Conservation (phyloP, 1,140 invertebrate species). For the Heliconius himera region DNA sequence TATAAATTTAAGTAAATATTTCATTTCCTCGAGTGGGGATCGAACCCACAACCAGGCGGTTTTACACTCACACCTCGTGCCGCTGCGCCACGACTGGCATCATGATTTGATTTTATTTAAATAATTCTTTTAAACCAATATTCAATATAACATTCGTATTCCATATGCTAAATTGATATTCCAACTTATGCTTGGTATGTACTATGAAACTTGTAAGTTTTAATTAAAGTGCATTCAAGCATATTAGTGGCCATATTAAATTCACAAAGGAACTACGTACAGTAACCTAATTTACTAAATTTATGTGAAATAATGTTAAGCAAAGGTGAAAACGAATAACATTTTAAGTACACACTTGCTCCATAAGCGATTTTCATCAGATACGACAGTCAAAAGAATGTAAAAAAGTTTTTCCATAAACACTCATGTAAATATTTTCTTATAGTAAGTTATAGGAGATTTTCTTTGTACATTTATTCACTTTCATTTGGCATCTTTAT, state of each 20-base stretch:
- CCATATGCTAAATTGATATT: not conserved
- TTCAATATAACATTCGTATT: not conserved
- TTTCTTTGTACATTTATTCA: not conserved
- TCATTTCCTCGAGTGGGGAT: too few relatives aligned
- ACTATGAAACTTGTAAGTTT: not conserved
- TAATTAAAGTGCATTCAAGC: conserved; percentile 8
- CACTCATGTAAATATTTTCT: not conserved
- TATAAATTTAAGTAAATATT: too few relatives aligned
- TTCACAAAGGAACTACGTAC: not conserved
- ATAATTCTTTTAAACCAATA: too few relatives aligned
- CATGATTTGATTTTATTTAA: too few relatives aligned
- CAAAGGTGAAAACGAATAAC: not conserved
- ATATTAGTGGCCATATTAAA: conserved; percentile 6
- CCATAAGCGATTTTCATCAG: not conserved
- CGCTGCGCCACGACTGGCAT: too few relatives aligned
- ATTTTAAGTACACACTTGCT: not conserved
- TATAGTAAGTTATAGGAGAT: too few relatives aligned
- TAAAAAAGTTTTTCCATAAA: not conserved
- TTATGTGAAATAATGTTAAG: not conserved
- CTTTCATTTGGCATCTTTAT: not conserved
- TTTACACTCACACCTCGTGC: too few relatives aligned
- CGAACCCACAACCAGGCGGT: too few relatives aligned
- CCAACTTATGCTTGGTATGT: not conserved
- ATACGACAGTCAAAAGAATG: not conserved
- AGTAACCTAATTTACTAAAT: not conserved